These are phyloP conservation scores for Dorcus hopei DNA, from an alignment of 2,888 invertebrate genomes.

Conservation along the genomic window DNA sequence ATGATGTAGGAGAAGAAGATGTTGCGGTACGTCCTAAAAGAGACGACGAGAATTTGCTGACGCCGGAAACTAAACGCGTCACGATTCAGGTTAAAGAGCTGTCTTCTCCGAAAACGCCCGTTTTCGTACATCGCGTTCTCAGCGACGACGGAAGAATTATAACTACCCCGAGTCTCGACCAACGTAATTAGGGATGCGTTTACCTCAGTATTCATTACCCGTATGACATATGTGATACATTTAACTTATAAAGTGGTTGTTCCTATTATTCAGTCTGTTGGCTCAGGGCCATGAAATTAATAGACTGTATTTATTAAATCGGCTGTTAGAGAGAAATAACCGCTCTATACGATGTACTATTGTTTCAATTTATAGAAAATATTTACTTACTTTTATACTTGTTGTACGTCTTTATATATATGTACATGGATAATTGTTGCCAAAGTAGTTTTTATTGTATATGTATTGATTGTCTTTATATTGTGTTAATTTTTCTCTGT, in stretches of 20 bases:
- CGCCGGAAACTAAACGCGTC: constrained; percentile 72
- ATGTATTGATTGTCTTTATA: constrained; percentile 8
- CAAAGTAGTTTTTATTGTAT: constrained; percentile 17
- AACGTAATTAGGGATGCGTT: constrained; percentile 14
- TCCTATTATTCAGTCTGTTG: constrained; percentile 30
- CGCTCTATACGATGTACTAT: constrained; percentile 16
- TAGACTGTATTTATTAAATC: constrained; percentile 15
- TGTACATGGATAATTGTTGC: constrained; percentile 18
- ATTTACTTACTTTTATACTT: constrained; percentile 25
- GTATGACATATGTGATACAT: constrained; percentile 37
- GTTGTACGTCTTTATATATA: constrained; percentile 16
- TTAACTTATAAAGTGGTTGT: constrained; percentile 42
- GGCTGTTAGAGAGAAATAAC: constrained; percentile 15
- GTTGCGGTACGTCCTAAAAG: constrained; percentile 30
- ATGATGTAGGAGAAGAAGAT: constrained; percentile 27
- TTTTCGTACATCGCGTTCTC: constrained; percentile 72
- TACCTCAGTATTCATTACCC: constrained; percentile 41
- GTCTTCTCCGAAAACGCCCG: constrained; percentile 71
- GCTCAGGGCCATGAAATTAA: constrained; percentile 9
- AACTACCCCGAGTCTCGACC: constrained; percentile 53
- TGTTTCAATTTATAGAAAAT: constrained; percentile 20
- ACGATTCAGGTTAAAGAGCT: constrained; percentile 75
- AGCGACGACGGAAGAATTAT: constrained; percentile 76
- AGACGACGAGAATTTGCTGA: constrained; percentile 32
- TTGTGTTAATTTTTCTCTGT: not conserved